phyloP scores from a whole-genome alignment of 1,140 invertebrate species.

The Megathymus violae region DNA sequence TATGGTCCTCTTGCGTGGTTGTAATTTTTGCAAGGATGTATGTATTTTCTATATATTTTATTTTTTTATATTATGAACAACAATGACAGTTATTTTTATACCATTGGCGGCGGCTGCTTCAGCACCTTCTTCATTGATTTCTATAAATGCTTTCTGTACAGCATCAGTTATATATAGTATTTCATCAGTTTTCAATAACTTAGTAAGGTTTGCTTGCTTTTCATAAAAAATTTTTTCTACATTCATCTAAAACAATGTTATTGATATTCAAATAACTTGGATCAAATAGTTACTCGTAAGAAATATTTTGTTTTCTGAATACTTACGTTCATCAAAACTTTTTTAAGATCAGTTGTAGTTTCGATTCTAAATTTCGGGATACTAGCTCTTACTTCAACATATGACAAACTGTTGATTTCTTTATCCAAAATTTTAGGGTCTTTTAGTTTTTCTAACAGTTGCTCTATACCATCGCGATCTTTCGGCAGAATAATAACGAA shows the following conservation, averaged over 20 bases:
- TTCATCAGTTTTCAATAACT: slow-evolving; percentile 47
- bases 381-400: slow-evolving; percentile 49
- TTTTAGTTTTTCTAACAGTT: slow-evolving; percentile 55
- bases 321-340: slow-evolving; percentile 59
- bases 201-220: slow-evolving; percentile 47
- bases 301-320: not conserved
- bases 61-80: too few relatives aligned
- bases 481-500: slow-evolving; percentile 62
- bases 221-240: slow-evolving; percentile 52
- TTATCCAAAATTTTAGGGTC: slow-evolving; percentile 47
- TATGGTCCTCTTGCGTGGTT: too few relatives aligned
- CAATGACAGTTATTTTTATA: slow-evolving; percentile 43
- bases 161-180: slow-evolving; percentile 55
- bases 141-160: slow-evolving; percentile 70
- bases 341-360: slow-evolving; percentile 64
- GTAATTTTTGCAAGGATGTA: too few relatives aligned
- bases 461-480: slow-evolving; percentile 57
- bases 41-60: too few relatives aligned
- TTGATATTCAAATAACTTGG: too few relatives aligned
- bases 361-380: slow-evolving; percentile 75
- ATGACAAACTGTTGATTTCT: slow-evolving; percentile 38
- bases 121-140: slow-evolving; percentile 69
- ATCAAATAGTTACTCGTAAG: too few relatives aligned
- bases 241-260: slow-evolving; percentile 53
- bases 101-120: slow-evolving; percentile 70